A percentile compares a stretch with the other conserved stretches of the same genome.
phyloP scores from a whole-genome alignment of 2,113 vertebrate genomes.

The Sebastes fasciatus region DNA sequence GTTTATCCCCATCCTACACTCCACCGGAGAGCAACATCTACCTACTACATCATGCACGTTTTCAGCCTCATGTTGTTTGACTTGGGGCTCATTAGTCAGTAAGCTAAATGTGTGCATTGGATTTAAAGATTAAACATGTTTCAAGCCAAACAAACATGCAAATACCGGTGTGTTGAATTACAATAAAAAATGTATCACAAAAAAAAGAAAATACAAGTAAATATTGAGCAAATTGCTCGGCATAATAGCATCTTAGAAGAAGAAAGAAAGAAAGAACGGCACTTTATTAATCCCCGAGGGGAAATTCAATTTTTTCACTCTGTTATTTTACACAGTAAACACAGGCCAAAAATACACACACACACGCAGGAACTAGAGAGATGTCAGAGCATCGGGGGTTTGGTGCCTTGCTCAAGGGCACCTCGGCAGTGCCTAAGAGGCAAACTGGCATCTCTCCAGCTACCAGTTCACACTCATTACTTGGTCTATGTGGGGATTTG shows the following conservation, averaged over 20 bases:
- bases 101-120: background rate
- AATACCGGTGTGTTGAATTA: background rate
- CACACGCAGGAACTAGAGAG: too few species aligned
- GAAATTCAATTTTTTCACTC: too few species aligned
- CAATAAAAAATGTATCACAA: background rate
- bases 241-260: background rate
- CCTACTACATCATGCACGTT: background rate
- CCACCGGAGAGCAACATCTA: conserved; percentile 13
- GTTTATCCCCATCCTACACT: conserved; percentile 15
- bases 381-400: too few species aligned
- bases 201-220: background rate
- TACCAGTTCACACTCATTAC: too few species aligned
- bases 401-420: too few species aligned
- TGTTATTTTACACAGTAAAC: too few species aligned
- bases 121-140: background rate
- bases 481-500: too few species aligned
- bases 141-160: background rate
- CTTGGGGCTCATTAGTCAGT: background rate
- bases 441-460: too few species aligned
- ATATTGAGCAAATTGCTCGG: background rate
- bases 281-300: too few species aligned
- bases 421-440: too few species aligned
- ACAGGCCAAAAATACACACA: too few species aligned
- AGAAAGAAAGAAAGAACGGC: too few species aligned
- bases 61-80: background rate